phyloP scores from a whole-genome alignment of 2,113 vertebrate genomes.

The Mesitornis unicolor region DNA sequence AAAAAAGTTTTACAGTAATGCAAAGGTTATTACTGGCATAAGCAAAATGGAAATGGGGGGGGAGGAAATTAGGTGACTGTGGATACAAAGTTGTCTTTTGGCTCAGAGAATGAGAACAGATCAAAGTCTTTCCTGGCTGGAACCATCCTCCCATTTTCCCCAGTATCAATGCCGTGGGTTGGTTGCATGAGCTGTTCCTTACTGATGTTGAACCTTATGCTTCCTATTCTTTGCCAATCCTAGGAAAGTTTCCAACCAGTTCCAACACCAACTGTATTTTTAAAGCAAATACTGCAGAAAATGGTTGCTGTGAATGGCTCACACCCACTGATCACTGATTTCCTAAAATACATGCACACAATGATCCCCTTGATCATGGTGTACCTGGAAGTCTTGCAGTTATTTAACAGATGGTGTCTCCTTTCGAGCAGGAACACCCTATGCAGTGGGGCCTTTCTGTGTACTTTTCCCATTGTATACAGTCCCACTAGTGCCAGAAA shows the following conservation, averaged over 20 bases:
- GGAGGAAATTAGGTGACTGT: neutral
- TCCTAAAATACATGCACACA: too few relatives aligned
- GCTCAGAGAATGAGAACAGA: neutral
- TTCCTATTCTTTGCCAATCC: neutral
- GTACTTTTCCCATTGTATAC: neutral
- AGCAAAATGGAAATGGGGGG: constrained; percentile 1
- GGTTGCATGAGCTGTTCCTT: neutral
- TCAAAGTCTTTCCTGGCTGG: neutral
- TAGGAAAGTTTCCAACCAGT: neutral
- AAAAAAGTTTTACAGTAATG: constrained; percentile 66
- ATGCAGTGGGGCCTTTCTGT: neutral
- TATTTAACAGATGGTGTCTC: neutral
- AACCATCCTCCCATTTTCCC: neutral
- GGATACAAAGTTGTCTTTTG: neutral
- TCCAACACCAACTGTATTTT: neutral
- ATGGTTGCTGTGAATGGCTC: neutral
- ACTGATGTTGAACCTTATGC: neutral
- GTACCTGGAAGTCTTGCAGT: neutral
- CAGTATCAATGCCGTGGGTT: neutral
- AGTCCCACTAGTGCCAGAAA: neutral
- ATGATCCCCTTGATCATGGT: neutral
- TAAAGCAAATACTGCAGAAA: neutral
- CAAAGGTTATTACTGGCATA: constrained; percentile 29
- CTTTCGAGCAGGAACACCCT: neutral
- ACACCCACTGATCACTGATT: neutral